Evolutionary conservation across 92 coral and sea anemone genomes (phyloP).

Genomic region (Nematostella vectensis): DNA sequence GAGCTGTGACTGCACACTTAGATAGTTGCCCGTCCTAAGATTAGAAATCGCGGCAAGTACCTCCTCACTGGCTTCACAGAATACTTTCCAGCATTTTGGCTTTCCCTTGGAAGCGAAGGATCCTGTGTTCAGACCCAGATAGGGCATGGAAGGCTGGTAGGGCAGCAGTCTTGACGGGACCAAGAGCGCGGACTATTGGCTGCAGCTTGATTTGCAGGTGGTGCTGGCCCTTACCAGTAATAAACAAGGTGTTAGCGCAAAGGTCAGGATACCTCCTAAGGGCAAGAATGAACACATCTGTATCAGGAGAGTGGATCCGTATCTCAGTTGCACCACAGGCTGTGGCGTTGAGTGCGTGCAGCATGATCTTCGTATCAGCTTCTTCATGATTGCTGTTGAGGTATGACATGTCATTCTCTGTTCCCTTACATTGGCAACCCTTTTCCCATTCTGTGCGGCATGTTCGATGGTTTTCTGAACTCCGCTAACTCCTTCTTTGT

Average conservation of each 20-base stretch:
- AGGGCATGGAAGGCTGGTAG: constrained; percentile 24
- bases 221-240: constrained; percentile 12
- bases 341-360: constrained; percentile 52
- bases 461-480: background rate
- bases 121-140: constrained; percentile 10
- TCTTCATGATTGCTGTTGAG: constrained; percentile 53
- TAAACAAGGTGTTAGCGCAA: constrained; percentile 12
- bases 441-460: background rate
- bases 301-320: constrained; percentile 36
- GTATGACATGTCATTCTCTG: constrained; percentile 19
- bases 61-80: constrained; percentile 10
- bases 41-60: constrained; percentile 13
- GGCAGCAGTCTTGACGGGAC: constrained; percentile 16
- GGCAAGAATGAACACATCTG: constrained; percentile 18
- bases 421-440: constrained; percentile 26
- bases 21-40: constrained; percentile 13
- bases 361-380: constrained; percentile 40
- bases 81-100: constrained; percentile 14
- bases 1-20: background rate
- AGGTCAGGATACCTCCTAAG: constrained; percentile 24
- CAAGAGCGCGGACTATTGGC: constrained; percentile 16
- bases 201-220: constrained; percentile 14
- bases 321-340: constrained; percentile 32
- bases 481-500: constrained; percentile 22
- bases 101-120: constrained; percentile 7